Evolutionary conservation across 2,113 vertebrate species (phyloP).

Genomic region (Amblyornis subalaris): DNA sequence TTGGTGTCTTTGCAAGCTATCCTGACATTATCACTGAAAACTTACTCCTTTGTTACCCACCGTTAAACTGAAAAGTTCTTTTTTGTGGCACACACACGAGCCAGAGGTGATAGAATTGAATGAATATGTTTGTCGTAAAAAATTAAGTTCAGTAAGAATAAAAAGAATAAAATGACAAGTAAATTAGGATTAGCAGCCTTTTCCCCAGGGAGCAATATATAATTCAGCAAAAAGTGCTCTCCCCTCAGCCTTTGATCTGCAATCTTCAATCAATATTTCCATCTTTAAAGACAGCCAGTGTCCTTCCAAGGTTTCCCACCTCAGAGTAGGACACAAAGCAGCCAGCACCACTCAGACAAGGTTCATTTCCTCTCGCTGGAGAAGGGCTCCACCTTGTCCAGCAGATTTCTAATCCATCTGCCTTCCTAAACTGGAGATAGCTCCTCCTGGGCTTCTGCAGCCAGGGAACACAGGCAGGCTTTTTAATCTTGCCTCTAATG

Average conservation of each 20-base stretch:
- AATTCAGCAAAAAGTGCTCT: constrained; percentile 41
- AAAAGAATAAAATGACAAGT: constrained; percentile 64
- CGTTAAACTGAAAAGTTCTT: constrained; percentile 54
- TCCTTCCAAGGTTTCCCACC: background rate
- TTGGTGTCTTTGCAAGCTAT: constrained; percentile 17
- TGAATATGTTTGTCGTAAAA: constrained; percentile 65
- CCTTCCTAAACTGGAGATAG: background rate
- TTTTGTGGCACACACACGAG: constrained; percentile 44
- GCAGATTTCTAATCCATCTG: background rate
- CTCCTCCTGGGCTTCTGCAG: background rate
- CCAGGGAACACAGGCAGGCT: background rate
- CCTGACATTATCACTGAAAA: constrained; percentile 41
- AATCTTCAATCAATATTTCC: constrained; percentile 28
- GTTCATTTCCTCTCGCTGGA: background rate
- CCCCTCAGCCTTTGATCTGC: constrained; percentile 24
- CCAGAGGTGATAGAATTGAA: constrained; percentile 67
- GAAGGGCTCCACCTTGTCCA: background rate
- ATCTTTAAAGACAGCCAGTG: background rate
- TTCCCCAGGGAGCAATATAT: constrained; percentile 24
- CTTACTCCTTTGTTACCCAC: constrained; percentile 23
- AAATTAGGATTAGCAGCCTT: constrained; percentile 61
- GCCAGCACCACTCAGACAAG: background rate
- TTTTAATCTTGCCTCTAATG: background rate
- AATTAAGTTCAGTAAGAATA: constrained; percentile 62
- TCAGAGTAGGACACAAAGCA: background rate